Conservation (phyloP, 1,140 invertebrate genomes). For the Sarcophaga peregrina region DNA sequence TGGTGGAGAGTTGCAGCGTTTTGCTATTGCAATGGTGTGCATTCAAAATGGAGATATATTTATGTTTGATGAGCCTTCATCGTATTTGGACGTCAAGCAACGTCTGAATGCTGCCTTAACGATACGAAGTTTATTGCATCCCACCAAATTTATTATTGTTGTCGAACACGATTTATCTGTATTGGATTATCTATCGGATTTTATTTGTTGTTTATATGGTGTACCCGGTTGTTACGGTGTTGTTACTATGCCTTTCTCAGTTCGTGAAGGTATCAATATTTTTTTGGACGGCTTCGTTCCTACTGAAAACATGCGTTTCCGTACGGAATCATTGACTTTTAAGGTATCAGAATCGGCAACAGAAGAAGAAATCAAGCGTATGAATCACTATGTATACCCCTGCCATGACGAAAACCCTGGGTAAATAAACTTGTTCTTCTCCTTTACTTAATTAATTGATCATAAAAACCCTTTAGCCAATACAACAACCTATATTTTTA, state of each 20-base stretch:
- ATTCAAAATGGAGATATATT: conserved; percentile 99
- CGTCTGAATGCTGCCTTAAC: conserved; percentile 95
- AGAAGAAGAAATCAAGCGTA: conserved; percentile 94
- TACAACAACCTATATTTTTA: too few relatives aligned
- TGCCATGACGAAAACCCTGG: conserved; percentile 86
- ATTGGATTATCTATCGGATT: conserved; percentile 98
- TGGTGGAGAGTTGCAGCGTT: conserved; percentile 98
- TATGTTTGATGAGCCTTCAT: conserved; percentile 99
- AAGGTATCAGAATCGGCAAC: conserved; percentile 96
- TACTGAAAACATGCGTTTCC: conserved; percentile 98
- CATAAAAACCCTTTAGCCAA: too few relatives aligned
- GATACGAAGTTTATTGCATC: conserved; percentile 89
- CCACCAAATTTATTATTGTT: conserved; percentile 97
- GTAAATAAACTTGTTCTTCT: too few relatives aligned
- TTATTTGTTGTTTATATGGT: conserved; percentile 98
- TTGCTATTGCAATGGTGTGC: conserved; percentile 98
- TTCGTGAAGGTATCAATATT: conserved; percentile 99
- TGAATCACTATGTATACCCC: conserved; percentile 97
- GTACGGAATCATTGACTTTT: conserved; percentile 95
- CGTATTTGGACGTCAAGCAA: conserved; percentile 99
- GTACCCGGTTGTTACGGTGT: conserved; percentile 99
- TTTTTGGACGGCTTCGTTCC: conserved; percentile 99
- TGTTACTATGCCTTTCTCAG: conserved; percentile 99
- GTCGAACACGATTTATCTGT: conserved; percentile 99
- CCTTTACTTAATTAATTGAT: too few relatives aligned